Evolutionary conservation across 2,797 vertebrate species (phyloP).

Genomic region (Enteromius treurensis): DNA sequence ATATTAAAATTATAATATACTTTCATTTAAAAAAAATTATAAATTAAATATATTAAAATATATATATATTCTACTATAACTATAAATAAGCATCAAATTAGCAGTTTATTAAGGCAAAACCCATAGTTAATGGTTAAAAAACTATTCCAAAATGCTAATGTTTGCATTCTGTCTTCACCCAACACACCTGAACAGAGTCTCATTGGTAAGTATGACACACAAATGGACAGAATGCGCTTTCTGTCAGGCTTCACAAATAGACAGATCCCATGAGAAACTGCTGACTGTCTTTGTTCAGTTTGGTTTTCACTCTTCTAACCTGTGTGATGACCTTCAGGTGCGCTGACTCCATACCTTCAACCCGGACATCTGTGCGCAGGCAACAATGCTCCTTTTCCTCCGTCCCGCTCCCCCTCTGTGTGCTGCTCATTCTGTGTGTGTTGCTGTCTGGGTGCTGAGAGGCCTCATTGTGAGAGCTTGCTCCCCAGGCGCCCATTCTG

Average conservation of each 20-base stretch:
- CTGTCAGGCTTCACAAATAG: slow-evolving; percentile 20
- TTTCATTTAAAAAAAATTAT: too few species aligned
- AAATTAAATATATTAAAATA: too few species aligned
- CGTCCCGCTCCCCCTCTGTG: not conserved
- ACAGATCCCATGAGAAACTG: slow-evolving; percentile 44
- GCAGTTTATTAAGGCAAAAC: not conserved
- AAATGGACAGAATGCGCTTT: slow-evolving; percentile 4
- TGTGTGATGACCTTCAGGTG: slow-evolving; percentile 43
- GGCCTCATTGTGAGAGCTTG: slow-evolving; percentile 50
- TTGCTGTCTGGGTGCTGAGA: slow-evolving; percentile 49
- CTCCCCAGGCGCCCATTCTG: slow-evolving; percentile 54
- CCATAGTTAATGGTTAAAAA: not conserved
- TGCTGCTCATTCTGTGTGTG: slow-evolving; percentile 8
- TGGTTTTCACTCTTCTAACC: slow-evolving; percentile 24
- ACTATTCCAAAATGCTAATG: not conserved
- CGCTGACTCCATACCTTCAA: slow-evolving; percentile 30
- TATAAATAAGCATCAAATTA: not conserved
- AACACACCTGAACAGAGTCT: not conserved
- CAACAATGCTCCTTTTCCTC: slow-evolving; percentile 38
- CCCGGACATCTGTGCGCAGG: slow-evolving; percentile 42
- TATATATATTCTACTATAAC: not conserved
- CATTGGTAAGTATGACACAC: not conserved
- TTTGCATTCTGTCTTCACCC: not conserved
- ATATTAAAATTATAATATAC: too few species aligned
- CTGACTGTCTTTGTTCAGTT: not conserved